Conservation (phyloP, 2,113 vertebrate species). For the Pavo muticus region DNA sequence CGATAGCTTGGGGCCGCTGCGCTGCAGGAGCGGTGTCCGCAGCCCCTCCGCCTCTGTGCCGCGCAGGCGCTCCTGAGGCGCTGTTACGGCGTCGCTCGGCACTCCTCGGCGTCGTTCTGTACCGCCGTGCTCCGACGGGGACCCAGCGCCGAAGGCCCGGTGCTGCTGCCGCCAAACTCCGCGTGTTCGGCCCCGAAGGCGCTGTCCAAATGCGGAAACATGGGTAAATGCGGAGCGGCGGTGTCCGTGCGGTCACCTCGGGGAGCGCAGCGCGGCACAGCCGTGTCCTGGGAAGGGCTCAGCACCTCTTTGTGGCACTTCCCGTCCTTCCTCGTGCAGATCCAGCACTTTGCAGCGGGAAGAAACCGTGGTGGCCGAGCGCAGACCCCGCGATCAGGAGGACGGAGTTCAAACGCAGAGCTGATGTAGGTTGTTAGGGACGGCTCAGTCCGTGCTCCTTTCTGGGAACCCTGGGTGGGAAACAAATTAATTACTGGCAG, state of each 20-base stretch:
- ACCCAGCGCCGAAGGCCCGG: too few species aligned
- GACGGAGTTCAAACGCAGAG: neutral
- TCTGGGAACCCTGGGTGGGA: neutral
- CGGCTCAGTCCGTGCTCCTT: neutral
- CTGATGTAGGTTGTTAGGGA: neutral
- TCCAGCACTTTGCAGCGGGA: neutral
- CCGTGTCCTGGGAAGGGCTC: neutral
- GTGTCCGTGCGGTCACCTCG: neutral
- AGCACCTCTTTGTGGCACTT: rapidly evolving
- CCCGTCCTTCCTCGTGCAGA: neutral
- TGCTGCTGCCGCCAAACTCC: too few species aligned
- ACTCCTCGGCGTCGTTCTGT: too few species aligned
- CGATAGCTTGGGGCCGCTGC: too few species aligned
- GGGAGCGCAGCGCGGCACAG: neutral
- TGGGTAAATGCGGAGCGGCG: neutral
- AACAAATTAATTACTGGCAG: neutral
- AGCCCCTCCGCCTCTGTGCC: too few species aligned
- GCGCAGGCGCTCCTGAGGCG: too few species aligned
- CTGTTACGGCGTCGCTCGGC: too few species aligned
- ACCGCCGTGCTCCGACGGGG: too few species aligned
- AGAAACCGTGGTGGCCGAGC: neutral
- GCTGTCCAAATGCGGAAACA: rapidly evolving
- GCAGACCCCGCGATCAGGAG: neutral
- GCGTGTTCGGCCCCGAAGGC: rapidly evolving
- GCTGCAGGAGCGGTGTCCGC: too few species aligned